Evolutionary conservation across 1,140 invertebrate genomes (phyloP).

Genomic region (Dendroctonus ponderosae): DNA sequence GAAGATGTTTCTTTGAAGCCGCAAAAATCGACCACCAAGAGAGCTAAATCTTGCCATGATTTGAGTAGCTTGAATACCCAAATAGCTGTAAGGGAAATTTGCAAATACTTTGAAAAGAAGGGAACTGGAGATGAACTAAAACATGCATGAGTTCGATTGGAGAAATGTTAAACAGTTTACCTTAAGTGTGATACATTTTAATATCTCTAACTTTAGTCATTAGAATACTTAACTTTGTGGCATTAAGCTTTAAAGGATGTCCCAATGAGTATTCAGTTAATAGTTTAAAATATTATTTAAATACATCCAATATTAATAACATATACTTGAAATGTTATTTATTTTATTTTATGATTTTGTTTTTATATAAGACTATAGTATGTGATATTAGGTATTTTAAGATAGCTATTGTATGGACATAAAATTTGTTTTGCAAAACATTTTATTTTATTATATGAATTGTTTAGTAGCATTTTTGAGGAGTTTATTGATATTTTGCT

Average conservation of each 20-base stretch:
- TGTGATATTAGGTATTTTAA: too few species aligned
- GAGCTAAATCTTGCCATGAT: slow-evolving; percentile 61
- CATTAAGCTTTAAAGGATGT: too few species aligned
- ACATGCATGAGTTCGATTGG: background rate
- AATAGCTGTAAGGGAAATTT: slow-evolving; percentile 59
- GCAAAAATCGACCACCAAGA: slow-evolving; percentile 51
- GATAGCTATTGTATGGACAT: too few species aligned
- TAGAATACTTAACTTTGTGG: background rate
- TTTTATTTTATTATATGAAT: too few species aligned
- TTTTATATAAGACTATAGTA: too few species aligned
- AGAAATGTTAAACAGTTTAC: background rate
- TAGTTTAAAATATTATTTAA: background rate
- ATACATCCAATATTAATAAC: background rate
- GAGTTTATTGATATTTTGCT: too few species aligned
- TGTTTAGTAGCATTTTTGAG: too few species aligned
- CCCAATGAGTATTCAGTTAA: background rate
- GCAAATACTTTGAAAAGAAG: slow-evolving; percentile 59
- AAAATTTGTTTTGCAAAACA: too few species aligned
- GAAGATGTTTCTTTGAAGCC: slow-evolving; percentile 53
- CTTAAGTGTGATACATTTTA: background rate
- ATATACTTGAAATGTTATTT: background rate
- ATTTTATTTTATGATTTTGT: too few species aligned
- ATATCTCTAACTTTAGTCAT: background rate
- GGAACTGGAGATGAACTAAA: slow-evolving; percentile 9
- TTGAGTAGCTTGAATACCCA: slow-evolving; percentile 50